A percentile compares a stretch with the other conserved stretches of the same genome.
Conservation (phyloP, 1,140 invertebrate species). For the Bombus consobrinus region DNA sequence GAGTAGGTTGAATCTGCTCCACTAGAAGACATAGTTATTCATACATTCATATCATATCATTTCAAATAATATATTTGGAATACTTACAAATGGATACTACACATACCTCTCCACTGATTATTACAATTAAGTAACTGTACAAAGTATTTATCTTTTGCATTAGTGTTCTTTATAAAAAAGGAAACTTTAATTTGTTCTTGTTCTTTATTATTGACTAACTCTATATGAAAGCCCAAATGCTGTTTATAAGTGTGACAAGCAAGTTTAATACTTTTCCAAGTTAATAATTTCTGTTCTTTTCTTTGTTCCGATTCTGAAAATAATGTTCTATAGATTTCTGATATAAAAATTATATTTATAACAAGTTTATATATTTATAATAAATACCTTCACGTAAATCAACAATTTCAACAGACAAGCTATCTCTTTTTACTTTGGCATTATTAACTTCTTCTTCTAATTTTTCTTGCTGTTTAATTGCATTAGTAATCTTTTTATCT, state of each 20-base stretch:
- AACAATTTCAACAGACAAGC: conserved; percentile 66
- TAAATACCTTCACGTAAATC: conserved; percentile 70
- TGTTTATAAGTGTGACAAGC: conserved; percentile 72
- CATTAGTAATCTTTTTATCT: conserved; percentile 69
- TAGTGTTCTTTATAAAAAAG: conserved; percentile 68
- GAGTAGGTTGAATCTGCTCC: conserved; percentile 68
- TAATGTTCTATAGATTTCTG: neutral
- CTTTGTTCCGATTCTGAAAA: conserved; percentile 65
- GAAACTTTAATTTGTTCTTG: conserved; percentile 65
- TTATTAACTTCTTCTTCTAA: conserved; percentile 48
- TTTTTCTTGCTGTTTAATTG: conserved; percentile 48
- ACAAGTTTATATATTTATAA: neutral
- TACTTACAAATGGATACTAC: neutral
- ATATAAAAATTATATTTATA: neutral
- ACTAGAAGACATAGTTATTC: conserved; percentile 67
- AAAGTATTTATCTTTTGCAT: conserved; percentile 71
- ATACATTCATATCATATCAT: neutral
- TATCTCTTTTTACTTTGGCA: conserved; percentile 60
- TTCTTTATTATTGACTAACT: conserved; percentile 49
- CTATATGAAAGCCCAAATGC: conserved; percentile 72
- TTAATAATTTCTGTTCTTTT: conserved; percentile 51
- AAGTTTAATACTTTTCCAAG: conserved; percentile 73
- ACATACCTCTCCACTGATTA: conserved; percentile 72
- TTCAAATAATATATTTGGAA: neutral
- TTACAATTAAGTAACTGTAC: conserved; percentile 57